A percentile compares a stretch with the other conserved stretches of the same genome.
phyloP scores from a whole-genome alignment of 2,888 invertebrate species.

The Hipparchia sbordonii region DNA sequence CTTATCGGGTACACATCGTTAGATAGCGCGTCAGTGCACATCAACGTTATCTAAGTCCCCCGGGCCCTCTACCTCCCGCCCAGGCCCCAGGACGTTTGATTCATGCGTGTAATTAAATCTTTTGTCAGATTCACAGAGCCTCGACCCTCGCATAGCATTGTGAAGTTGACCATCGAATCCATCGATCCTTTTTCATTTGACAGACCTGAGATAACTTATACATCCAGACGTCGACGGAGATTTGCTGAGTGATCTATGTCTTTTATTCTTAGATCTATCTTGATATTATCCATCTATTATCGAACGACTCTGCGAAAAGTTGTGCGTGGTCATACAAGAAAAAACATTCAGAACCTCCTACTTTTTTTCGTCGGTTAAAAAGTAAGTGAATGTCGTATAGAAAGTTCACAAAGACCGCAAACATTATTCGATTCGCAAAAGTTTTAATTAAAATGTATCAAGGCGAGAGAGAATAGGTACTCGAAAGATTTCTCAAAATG shows the following conservation, averaged over 20 bases:
- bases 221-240: conserved; percentile 63
- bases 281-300: conserved; percentile 41
- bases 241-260: conserved; percentile 60
- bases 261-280: conserved; percentile 32
- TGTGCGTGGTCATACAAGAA: too few relatives aligned
- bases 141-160: conserved; percentile 63
- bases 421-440: too few relatives aligned
- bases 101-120: conserved; percentile 83
- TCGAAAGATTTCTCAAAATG: too few relatives aligned
- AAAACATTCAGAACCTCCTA: too few relatives aligned
- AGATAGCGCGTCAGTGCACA: conserved; percentile 60
- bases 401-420: too few relatives aligned
- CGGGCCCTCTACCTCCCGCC: conserved; percentile 49
- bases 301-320: too few relatives aligned
- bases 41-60: conserved; percentile 48
- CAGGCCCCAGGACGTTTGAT: conserved; percentile 68
- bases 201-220: conserved; percentile 55
- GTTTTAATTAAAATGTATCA: too few relatives aligned
- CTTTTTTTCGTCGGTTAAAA: too few relatives aligned
- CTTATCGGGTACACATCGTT: conserved; percentile 40
- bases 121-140: conserved; percentile 69
- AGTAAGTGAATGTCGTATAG: too few relatives aligned
- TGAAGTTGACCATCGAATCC: conserved; percentile 59
- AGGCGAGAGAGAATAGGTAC: too few relatives aligned
- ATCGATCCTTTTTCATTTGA: conserved; percentile 66